Evolutionary conservation across 1,140 invertebrate genomes (phyloP).

Genomic region (Drosophila setifemur): DNA sequence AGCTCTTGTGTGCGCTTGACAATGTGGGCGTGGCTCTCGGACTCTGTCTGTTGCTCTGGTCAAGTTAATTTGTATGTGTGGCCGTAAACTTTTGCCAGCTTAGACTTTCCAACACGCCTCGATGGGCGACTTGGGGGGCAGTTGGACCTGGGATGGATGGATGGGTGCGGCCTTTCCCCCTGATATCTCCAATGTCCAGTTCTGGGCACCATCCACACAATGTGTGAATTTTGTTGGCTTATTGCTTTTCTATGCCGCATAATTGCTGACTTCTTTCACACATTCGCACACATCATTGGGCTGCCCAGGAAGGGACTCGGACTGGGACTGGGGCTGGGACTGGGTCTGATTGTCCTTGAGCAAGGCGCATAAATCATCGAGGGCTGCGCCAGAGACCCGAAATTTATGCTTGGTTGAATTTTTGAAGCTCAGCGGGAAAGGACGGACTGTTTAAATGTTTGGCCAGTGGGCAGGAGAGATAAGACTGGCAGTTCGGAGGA

Average conservation of each 20-base stretch:
- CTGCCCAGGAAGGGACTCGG: background rate
- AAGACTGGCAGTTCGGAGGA: constrained; percentile 11
- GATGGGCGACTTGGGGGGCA: constrained; percentile 27
- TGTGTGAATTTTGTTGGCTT: constrained; percentile 79
- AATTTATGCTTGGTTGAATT: constrained; percentile 75
- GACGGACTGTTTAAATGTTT: constrained; percentile 27
- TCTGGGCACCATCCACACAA: constrained; percentile 58
- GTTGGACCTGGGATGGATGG: constrained; percentile 19
- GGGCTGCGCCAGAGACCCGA: constrained; percentile 33
- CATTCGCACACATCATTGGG: constrained; percentile 60
- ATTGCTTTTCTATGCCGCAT: constrained; percentile 78
- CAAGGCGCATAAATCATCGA: constrained; percentile 68
- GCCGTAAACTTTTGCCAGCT: constrained; percentile 77
- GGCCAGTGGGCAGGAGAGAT: constrained; percentile 60
- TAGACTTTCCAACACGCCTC: constrained; percentile 71
- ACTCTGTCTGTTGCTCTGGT: constrained; percentile 59
- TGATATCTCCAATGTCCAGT: constrained; percentile 74
- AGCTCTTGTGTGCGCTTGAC: constrained; percentile 45
- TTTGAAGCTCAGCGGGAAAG: constrained; percentile 28
- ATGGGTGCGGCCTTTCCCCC: constrained; percentile 15
- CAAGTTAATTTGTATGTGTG: constrained; percentile 80
- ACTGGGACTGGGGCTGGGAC: constrained; percentile 2
- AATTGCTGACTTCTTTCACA: constrained; percentile 77
- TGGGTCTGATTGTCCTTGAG: constrained; percentile 63
- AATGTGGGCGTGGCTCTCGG: constrained; percentile 63